Evolutionary conservation across 1,140 invertebrate genomes (phyloP).

Genomic region (Cheumatopsyche charites): DNA sequence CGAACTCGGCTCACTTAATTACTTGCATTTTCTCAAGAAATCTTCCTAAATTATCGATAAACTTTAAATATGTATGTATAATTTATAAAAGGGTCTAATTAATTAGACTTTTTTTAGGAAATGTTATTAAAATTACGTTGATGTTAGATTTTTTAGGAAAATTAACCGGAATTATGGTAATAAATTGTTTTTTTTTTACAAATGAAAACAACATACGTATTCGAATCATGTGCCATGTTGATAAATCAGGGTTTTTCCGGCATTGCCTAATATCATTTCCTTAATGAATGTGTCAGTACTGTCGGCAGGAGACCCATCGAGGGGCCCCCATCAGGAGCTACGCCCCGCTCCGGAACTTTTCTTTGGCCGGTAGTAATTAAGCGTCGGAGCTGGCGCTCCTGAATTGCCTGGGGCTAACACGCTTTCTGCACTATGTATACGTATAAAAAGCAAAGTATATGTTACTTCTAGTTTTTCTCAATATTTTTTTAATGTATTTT

Average conservation of each 20-base stretch:
- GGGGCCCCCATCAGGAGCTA: slow-evolving; percentile 11
- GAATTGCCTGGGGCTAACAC: slow-evolving; percentile 30
- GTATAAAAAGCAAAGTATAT: background rate
- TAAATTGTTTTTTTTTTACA: background rate
- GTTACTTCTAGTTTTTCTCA: too few relatives aligned
- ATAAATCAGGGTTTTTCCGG: slow-evolving; percentile 23
- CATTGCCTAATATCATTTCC: slow-evolving; percentile 28
- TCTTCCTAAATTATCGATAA: too few relatives aligned
- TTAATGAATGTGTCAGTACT: slow-evolving; percentile 32
- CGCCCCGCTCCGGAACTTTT: slow-evolving; percentile 30
- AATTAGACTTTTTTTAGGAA: too few relatives aligned
- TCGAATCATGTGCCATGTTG: background rate
- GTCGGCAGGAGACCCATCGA: slow-evolving; percentile 10
- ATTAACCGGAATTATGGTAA: too few relatives aligned
- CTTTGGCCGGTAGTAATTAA: slow-evolving; percentile 40
- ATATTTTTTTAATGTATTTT: too few relatives aligned
- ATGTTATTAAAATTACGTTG: too few relatives aligned
- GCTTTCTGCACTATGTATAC: slow-evolving; percentile 12
- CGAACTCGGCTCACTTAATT: slow-evolving; percentile 11
- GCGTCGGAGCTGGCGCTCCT: slow-evolving; percentile 29
- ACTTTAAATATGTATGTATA: too few relatives aligned
- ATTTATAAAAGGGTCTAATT: too few relatives aligned
- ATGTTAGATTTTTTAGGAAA: too few relatives aligned
- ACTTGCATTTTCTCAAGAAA: background rate
- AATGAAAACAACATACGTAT: background rate